These are phyloP conservation scores for Cephalopterus ornatus DNA, from an alignment of 2,113 vertebrate species.

Conservation along the genomic window DNA sequence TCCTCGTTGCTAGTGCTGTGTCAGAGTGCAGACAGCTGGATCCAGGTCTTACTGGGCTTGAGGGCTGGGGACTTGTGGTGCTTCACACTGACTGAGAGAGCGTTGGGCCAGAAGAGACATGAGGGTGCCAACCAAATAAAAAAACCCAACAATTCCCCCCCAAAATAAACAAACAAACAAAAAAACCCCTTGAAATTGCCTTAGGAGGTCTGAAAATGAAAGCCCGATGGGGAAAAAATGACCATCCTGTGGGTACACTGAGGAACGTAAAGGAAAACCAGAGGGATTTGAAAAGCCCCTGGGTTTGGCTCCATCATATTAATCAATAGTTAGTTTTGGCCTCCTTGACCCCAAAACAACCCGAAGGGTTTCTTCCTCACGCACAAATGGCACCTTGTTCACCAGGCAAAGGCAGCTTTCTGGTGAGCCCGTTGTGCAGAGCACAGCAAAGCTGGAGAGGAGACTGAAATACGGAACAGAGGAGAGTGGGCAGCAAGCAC, in stretches of 20 bases:
- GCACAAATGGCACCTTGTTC: background rate
- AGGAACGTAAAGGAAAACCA: background rate
- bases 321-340: background rate
- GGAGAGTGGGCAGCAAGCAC: background rate
- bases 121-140: background rate
- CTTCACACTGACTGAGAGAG: background rate
- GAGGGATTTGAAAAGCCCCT: background rate
- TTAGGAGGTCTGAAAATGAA: background rate
- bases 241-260: background rate
- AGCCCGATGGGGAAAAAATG: background rate
- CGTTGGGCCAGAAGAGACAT: background rate
- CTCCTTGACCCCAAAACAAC: background rate
- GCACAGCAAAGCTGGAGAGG: background rate
- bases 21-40: background rate
- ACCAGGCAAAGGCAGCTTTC: background rate
- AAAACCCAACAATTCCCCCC: fast-evolving
- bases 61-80: background rate
- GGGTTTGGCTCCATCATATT: background rate
- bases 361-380: background rate
- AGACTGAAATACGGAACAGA: background rate
- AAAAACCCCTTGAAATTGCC: too few species aligned
- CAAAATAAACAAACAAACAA: background rate
- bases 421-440: background rate
- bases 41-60: background rate
- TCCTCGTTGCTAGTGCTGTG: background rate